Conservation (phyloP, 2,888 invertebrate species). For the Lasioglossum figueresi region DNA sequence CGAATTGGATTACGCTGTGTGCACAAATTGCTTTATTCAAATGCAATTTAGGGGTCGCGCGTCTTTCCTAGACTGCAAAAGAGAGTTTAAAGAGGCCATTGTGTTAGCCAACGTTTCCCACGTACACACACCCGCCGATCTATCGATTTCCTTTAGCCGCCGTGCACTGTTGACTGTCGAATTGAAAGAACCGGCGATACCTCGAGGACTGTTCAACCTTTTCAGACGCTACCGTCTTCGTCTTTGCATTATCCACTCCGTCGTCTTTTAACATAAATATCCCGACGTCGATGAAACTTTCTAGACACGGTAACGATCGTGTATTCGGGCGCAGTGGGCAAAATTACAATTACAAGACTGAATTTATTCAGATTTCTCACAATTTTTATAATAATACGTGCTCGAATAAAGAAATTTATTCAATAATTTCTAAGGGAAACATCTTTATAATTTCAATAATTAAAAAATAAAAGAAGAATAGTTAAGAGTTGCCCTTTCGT, state of each 20-base stretch:
- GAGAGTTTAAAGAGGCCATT: constrained; percentile 57
- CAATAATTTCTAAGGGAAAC: too few relatives aligned
- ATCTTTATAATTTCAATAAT: too few relatives aligned
- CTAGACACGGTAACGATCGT: neutral
- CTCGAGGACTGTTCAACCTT: neutral
- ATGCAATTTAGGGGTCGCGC: constrained; percentile 76
- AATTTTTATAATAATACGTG: too few relatives aligned
- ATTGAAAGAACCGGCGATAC: neutral
- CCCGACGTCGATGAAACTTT: neutral
- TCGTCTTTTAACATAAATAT: constrained; percentile 1
- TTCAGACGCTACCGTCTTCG: neutral
- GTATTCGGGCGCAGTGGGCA: neutral
- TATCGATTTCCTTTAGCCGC: constrained; percentile 6
- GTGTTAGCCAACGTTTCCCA: constrained; percentile 25
- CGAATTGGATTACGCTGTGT: constrained; percentile 80
- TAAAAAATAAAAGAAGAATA: too few relatives aligned
- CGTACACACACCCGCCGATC: constrained; percentile 13
- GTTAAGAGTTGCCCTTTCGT: too few relatives aligned
- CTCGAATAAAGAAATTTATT: too few relatives aligned
- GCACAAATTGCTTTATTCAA: constrained; percentile 83
- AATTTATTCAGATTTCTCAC: too few relatives aligned
- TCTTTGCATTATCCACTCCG: neutral
- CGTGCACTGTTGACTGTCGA: neutral
- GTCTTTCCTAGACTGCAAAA: constrained; percentile 65
- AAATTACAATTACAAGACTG: too few relatives aligned